Evolutionary conservation across 2,888 invertebrate genomes (phyloP).

Genomic region (Argynnis bischoffii): DNA sequence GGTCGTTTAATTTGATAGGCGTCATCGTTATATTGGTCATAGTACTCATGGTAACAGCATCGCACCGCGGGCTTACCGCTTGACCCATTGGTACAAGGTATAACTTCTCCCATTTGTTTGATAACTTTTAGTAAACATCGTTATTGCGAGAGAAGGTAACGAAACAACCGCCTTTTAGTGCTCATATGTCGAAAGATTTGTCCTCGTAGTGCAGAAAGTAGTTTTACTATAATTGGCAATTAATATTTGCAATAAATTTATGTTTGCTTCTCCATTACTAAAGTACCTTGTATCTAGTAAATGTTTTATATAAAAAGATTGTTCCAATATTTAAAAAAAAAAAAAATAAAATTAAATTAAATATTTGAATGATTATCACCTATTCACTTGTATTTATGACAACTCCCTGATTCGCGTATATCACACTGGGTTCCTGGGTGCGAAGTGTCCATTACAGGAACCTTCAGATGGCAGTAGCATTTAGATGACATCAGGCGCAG

Average conservation of each 20-base stretch:
- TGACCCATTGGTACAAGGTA: background rate
- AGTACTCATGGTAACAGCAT: constrained; percentile 24
- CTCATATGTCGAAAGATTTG: background rate
- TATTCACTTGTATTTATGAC: background rate
- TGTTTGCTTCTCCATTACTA: too few relatives aligned
- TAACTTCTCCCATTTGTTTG: too few relatives aligned
- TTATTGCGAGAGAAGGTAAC: background rate
- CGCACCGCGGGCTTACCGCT: background rate
- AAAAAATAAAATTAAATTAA: too few relatives aligned
- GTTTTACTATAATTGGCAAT: too few relatives aligned
- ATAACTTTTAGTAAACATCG: background rate
- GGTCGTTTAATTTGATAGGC: constrained; percentile 33
- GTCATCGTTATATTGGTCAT: constrained; percentile 37
- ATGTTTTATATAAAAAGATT: too few relatives aligned
- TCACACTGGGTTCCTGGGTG: background rate
- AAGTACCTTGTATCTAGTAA: too few relatives aligned
- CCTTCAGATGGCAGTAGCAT: background rate
- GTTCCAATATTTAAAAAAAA: too few relatives aligned
- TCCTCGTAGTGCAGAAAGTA: too few relatives aligned
- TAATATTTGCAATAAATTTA: too few relatives aligned
- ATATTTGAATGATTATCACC: too few relatives aligned
- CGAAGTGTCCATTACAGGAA: background rate
- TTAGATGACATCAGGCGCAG: constrained; percentile 40
- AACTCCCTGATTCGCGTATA: background rate
- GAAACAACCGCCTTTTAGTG: background rate